Conservation (phyloP, 2,888 invertebrate genomes). For the Strigamia maritima region DNA sequence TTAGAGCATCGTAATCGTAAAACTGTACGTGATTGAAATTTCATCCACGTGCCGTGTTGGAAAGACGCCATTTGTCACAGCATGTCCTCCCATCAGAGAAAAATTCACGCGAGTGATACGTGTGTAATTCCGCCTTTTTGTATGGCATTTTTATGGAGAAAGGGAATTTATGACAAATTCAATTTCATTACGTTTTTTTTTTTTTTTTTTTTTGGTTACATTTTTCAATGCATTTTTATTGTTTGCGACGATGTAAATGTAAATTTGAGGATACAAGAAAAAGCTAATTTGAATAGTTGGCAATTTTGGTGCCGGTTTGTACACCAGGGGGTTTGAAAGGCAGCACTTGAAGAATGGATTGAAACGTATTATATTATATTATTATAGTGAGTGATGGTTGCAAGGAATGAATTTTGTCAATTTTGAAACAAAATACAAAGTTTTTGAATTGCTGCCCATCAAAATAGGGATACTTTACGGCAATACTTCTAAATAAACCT, state of each 20-base stretch:
- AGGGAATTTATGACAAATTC: not conserved
- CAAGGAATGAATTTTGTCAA: too few species aligned
- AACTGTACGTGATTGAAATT: slow-evolving; percentile 11
- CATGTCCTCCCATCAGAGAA: not conserved
- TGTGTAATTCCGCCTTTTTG: not conserved
- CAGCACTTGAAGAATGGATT: too few species aligned
- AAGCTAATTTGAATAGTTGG: too few species aligned
- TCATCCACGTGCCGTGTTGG: not conserved
- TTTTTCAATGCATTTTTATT: not conserved
- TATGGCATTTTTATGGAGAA: not conserved
- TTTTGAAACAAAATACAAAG: too few species aligned
- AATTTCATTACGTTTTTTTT: not conserved
- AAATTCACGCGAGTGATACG: not conserved
- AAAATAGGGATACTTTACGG: too few species aligned
- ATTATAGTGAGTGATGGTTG: too few species aligned
- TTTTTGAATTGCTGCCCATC: too few species aligned
- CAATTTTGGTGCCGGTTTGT: too few species aligned
- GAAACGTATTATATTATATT: too few species aligned
- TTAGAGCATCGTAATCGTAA: slow-evolving; percentile 1
- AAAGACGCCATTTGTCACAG: slow-evolving; percentile 20
- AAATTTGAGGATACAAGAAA: not conserved
- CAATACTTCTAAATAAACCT: too few species aligned
- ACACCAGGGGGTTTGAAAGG: too few species aligned
- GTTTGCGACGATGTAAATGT: not conserved
- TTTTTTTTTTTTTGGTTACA: not conserved